A percentile compares a stretch with the other conserved stretches of the same genome.
Conservation (phyloP, 2,888 invertebrate species). For the Hydrotaea diabolus region DNA sequence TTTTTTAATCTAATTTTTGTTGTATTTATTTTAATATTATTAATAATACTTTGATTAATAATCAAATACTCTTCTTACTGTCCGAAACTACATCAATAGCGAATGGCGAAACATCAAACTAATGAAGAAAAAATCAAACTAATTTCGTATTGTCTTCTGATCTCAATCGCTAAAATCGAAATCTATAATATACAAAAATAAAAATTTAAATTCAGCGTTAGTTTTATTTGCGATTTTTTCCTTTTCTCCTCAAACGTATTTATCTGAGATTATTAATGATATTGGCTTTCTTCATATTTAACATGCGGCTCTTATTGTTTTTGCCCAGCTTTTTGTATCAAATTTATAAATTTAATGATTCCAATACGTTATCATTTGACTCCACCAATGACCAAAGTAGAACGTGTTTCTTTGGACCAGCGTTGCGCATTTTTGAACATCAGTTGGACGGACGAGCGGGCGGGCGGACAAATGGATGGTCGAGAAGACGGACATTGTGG, state of each 20-base stretch:
- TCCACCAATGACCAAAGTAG: background rate
- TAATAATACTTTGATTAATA: constrained; percentile 4
- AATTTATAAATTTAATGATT: constrained; percentile 1
- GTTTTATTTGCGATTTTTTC: constrained; percentile 3
- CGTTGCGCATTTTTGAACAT: background rate
- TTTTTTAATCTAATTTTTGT: background rate
- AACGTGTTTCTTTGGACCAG: constrained; percentile 9
- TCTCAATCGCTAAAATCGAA: background rate
- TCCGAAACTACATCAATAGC: background rate
- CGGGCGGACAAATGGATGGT: too few species aligned
- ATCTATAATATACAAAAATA: background rate
- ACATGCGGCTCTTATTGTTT: constrained; percentile 5
- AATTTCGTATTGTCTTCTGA: background rate
- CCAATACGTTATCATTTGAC: background rate
- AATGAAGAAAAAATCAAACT: constrained; percentile 4
- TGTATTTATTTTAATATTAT: background rate
- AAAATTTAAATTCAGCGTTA: constrained; percentile 1
- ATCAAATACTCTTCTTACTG: background rate
- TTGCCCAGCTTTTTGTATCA: background rate
- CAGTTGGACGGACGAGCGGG: background rate
- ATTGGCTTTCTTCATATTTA: background rate
- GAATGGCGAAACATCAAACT: background rate
- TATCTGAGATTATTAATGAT: constrained; percentile 13
- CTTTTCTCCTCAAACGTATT: constrained; percentile 33
- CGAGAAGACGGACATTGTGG: background rate